Evolutionary conservation across 2,113 vertebrate species (phyloP).

Genomic region (Saimiri boliviensis): DNA sequence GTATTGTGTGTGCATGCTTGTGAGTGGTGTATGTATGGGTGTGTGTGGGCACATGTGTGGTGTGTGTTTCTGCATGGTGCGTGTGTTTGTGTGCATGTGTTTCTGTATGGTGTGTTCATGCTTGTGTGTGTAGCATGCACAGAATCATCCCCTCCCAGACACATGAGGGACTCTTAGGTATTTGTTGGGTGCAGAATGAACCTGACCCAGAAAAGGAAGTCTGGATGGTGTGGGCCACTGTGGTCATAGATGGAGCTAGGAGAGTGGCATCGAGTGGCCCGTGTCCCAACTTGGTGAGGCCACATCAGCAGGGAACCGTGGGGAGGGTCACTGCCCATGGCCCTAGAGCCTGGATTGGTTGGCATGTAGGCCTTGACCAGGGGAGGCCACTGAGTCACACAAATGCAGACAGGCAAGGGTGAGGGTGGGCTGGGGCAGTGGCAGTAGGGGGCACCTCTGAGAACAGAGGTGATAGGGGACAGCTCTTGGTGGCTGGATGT

Average conservation of each 20-base stretch:
- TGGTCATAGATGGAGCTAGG: not conserved
- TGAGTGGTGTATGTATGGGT: too few relatives aligned
- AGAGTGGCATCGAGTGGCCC: not conserved
- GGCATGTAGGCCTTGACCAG: rapidly evolving
- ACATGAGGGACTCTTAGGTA: not conserved
- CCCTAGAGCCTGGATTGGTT: not conserved
- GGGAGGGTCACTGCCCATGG: not conserved
- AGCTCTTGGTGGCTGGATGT: not conserved
- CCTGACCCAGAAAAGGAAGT: not conserved
- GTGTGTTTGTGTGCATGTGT: not conserved
- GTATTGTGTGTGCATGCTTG: not conserved
- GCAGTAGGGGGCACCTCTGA: not conserved
- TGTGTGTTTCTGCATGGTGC: not conserved
- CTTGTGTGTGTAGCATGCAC: not conserved
- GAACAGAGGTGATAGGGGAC: not conserved
- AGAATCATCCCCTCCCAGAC: not conserved
- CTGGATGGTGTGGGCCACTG: rapidly evolving
- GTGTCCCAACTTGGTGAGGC: not conserved
- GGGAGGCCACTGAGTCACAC: not conserved
- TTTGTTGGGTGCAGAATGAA: not conserved
- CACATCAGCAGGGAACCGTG: rapidly evolving
- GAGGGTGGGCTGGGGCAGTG: not conserved
- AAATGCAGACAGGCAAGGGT: not conserved
- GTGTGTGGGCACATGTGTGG: not conserved
- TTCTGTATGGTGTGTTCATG: not conserved